Evolutionary conservation across 2,888 invertebrate genomes (phyloP).

Genomic region (Diarsia dahlii): DNA sequence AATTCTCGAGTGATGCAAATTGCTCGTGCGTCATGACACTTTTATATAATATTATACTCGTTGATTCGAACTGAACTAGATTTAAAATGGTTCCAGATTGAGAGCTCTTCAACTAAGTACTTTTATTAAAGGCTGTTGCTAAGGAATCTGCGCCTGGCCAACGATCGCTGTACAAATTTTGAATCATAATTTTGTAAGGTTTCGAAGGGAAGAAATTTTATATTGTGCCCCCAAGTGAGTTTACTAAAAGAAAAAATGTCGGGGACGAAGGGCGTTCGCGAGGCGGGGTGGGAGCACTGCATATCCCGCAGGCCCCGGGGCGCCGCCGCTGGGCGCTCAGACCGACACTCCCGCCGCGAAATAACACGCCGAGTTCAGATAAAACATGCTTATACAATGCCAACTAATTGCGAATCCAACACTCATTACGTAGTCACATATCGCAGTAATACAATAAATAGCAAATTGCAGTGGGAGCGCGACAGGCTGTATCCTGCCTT

Average conservation of each 20-base stretch:
- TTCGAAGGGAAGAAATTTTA: constrained; percentile 63
- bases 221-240: constrained; percentile 75
- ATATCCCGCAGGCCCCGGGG: constrained; percentile 69
- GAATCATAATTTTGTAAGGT: constrained; percentile 29
- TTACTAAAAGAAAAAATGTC: constrained; percentile 77
- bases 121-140: constrained; percentile 55
- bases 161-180: constrained; percentile 12
- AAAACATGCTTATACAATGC: constrained; percentile 77
- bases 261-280: constrained; percentile 57
- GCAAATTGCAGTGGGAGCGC: constrained; percentile 29
- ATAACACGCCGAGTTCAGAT: constrained; percentile 74
- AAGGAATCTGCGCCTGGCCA: constrained; percentile 46
- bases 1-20: constrained; percentile 63
- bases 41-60: constrained; percentile 35
- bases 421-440: constrained; percentile 47
- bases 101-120: constrained; percentile 33
- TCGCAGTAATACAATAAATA: constrained; percentile 22
- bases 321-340: constrained; percentile 64
- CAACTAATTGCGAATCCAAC: constrained; percentile 51
- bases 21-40: constrained; percentile 57
- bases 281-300: constrained; percentile 58
- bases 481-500: constrained; percentile 2
- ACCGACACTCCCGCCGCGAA: constrained; percentile 68
- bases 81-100: constrained; percentile 53
- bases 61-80: constrained; percentile 57